Conservation (phyloP, 2,797 vertebrate species). For the Sarcophilus harrisii region DNA sequence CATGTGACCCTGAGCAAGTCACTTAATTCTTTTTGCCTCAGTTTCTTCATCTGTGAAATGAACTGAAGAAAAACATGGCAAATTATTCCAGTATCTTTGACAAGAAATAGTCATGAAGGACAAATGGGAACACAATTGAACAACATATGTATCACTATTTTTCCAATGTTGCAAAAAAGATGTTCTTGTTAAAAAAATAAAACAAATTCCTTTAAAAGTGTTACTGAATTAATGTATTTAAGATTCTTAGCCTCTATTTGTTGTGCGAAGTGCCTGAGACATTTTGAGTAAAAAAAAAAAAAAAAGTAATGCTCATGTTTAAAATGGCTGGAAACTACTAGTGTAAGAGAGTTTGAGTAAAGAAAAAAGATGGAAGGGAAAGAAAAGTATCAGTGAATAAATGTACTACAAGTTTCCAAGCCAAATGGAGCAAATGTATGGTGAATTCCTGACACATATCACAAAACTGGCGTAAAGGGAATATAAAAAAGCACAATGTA, state of each 20-base stretch:
- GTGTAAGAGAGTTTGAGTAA: neutral
- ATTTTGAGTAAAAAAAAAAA: neutral
- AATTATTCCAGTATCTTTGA: neutral
- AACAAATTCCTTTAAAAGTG: neutral
- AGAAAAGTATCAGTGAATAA: neutral
- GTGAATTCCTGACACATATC: neutral
- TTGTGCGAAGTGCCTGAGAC: neutral
- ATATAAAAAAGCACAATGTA: neutral
- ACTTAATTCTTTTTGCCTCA: neutral
- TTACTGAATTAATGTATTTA: neutral
- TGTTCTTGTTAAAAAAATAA: neutral
- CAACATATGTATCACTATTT: neutral
- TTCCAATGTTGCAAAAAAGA: neutral
- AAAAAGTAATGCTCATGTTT: neutral
- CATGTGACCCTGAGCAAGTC: neutral
- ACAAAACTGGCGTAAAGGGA: neutral
- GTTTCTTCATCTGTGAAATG: neutral
- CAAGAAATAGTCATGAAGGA: neutral
- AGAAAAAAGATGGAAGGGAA: neutral
- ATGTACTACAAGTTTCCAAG: neutral
- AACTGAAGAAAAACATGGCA: neutral
- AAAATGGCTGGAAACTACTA: neutral
- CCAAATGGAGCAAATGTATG: neutral
- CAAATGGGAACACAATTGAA: neutral
- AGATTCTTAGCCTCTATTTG: neutral